A percentile compares a stretch with the other conserved stretches of the same genome.
Evolutionary conservation across 2,888 invertebrate genomes (phyloP).

Genomic region (Sinelater perroti): DNA sequence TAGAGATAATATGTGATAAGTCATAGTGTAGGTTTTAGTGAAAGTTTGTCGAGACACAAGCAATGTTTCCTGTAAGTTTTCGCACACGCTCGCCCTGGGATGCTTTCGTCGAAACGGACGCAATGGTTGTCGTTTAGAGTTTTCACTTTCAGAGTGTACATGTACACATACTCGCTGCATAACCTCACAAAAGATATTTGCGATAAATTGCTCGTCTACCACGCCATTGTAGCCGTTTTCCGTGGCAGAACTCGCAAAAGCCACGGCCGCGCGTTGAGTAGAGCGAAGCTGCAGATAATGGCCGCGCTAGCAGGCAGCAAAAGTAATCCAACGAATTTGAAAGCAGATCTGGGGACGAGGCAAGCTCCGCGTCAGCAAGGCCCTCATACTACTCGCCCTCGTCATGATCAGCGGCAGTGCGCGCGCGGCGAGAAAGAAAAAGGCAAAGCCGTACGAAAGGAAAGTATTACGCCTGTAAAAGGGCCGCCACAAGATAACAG

Average conservation of each 20-base stretch:
- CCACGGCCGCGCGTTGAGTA: neutral
- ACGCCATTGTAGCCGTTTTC: neutral
- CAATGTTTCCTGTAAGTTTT: slow-evolving; percentile 15
- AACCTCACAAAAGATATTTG: slow-evolving; percentile 7
- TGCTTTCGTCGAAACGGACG: slow-evolving; percentile 7
- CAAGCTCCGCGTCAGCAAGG: slow-evolving; percentile 20
- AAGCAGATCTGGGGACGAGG: slow-evolving; percentile 33
- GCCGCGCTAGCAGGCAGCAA: slow-evolving; percentile 23
- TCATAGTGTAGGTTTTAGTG: too few relatives aligned
- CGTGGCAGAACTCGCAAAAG: slow-evolving; percentile 11
- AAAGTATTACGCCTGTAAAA: slow-evolving; percentile 39
- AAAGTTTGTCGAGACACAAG: too few relatives aligned
- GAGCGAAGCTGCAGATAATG: slow-evolving; percentile 19
- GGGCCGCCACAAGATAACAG: neutral
- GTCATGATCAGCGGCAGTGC: slow-evolving; percentile 29
- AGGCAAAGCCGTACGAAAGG: slow-evolving; percentile 30
- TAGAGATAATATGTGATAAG: too few relatives aligned
- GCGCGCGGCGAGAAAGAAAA: slow-evolving; percentile 26
- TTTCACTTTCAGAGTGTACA: neutral
- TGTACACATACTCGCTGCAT: neutral
- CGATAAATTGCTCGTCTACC: neutral
- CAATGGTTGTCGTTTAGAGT: slow-evolving; percentile 15
- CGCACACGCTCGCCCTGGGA: neutral
- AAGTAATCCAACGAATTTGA: slow-evolving; percentile 39
- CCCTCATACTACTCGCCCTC: slow-evolving; percentile 29